Percentiles rank a stretch among this genome's conserved stretches.
phyloP scores from a whole-genome alignment of 2,113 vertebrate species.

The Saccopteryx leptura region DNA sequence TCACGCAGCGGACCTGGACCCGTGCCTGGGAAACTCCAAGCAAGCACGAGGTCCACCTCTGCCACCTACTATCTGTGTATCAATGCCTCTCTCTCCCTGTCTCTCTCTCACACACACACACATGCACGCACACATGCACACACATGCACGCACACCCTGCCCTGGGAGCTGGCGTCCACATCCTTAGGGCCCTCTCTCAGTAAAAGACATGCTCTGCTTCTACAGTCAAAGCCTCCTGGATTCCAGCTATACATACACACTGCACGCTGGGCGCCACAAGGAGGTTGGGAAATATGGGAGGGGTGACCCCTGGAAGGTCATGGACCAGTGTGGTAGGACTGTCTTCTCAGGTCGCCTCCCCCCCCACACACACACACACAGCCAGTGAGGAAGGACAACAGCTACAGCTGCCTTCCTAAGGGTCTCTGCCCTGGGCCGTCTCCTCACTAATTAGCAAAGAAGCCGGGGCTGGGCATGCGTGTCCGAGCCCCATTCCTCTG shows the following conservation, averaged over 20 bases:
- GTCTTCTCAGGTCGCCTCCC: neutral
- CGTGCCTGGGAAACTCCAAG: neutral
- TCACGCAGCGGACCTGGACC: neutral
- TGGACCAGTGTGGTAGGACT: neutral
- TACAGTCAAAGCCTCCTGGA: neutral
- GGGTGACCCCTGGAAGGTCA: neutral
- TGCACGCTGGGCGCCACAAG: neutral
- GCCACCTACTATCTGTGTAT: neutral
- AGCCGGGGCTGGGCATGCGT: fast-evolving
- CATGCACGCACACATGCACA: neutral
- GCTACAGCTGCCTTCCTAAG: neutral
- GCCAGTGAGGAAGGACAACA: neutral
- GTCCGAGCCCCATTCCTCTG: neutral
- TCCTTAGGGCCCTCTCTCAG: neutral
- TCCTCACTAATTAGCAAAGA: neutral
- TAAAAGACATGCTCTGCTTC: neutral
- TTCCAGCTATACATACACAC: fast-evolving
- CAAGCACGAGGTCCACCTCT: neutral
- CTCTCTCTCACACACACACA: neutral
- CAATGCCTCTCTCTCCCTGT: neutral
- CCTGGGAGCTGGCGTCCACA: neutral
- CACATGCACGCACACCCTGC: neutral
- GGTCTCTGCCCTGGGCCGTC: neutral
- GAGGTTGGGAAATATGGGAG: neutral
- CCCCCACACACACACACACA: neutral